phyloP scores from a whole-genome alignment of 1,140 invertebrate species.

The Drosophila ercepeae region DNA sequence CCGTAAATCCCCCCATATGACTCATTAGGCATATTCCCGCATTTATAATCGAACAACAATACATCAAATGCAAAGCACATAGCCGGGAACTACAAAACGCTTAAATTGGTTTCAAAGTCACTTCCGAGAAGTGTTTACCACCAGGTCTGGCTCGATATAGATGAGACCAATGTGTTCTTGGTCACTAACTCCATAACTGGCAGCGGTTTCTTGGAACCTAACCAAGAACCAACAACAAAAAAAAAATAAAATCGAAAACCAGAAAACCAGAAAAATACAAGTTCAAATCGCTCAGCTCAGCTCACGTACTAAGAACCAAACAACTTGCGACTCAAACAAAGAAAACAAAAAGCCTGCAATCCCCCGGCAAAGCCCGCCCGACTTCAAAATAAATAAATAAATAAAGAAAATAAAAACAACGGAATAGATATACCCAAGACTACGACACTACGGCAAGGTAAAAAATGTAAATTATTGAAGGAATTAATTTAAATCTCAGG shows the following conservation, averaged over 20 bases:
- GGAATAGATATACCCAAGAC: slow-evolving; percentile 16
- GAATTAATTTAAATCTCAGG: slow-evolving; percentile 81
- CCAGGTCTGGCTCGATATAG: slow-evolving; percentile 22
- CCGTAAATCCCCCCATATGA: slow-evolving; percentile 32
- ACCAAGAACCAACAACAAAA: slow-evolving; percentile 11
- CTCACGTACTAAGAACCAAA: slow-evolving; percentile 45
- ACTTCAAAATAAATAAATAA: slow-evolving; percentile 64
- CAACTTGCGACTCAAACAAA: slow-evolving; percentile 41
- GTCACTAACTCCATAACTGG: slow-evolving; percentile 34
- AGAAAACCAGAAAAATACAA: slow-evolving; percentile 21
- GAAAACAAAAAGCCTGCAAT: slow-evolving; percentile 48
- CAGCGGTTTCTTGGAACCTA: slow-evolving; percentile 48
- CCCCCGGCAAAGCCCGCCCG: slow-evolving; percentile 25
- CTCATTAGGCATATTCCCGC: slow-evolving; percentile 5
- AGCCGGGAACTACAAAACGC: slow-evolving; percentile 61
- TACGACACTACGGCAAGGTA: slow-evolving; percentile 11
- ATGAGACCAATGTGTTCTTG: slow-evolving; percentile 35
- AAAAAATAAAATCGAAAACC: too few species aligned
- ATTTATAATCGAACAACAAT: slow-evolving; percentile 24
- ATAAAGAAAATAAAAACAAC: slow-evolving; percentile 53
- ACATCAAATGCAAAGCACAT: slow-evolving; percentile 56
- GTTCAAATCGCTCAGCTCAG: slow-evolving; percentile 24
- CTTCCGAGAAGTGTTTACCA: slow-evolving; percentile 68
- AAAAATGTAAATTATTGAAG: slow-evolving; percentile 77
- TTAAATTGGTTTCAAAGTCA: slow-evolving; percentile 57